A percentile compares a stretch with the other conserved stretches of the same genome.
phyloP scores from a whole-genome alignment of 2,113 vertebrate genomes.

The Cinclus cinclus region DNA sequence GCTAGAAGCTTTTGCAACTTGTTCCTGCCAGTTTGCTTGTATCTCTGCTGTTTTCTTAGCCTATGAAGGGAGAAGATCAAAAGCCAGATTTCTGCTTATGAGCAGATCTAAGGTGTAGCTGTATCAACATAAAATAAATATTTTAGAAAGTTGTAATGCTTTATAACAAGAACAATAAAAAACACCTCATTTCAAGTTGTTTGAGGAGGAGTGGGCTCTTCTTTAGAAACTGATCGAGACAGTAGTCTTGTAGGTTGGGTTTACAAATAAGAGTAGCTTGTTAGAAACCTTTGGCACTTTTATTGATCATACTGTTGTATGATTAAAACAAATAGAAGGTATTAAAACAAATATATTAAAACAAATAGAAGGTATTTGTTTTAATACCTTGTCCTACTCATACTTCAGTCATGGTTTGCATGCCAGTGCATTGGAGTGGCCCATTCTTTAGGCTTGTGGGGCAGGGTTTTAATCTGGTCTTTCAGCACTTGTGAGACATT shows the following conservation, averaged over 20 bases:
- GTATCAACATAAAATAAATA: slow-evolving; percentile 1
- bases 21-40: not conserved
- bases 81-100: not conserved
- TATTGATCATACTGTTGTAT: not conserved
- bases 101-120: not conserved
- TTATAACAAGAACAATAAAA: not conserved
- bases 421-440: not conserved
- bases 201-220: not conserved
- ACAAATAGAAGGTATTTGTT: not conserved
- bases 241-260: not conserved
- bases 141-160: not conserved
- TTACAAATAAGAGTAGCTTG: not conserved
- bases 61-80: not conserved
- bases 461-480: not conserved
- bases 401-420: not conserved
- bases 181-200: not conserved
- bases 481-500: not conserved
- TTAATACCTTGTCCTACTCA: not conserved
- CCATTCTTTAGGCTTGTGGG: not conserved
- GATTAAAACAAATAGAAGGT: not conserved
- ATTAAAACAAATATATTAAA: not conserved
- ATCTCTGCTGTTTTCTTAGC: not conserved
- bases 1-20: slow-evolving; percentile 1
- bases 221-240: not conserved
- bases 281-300: not conserved